Evolutionary conservation across 2,888 invertebrate species (phyloP).

Genomic region (Escarpia spicata): DNA sequence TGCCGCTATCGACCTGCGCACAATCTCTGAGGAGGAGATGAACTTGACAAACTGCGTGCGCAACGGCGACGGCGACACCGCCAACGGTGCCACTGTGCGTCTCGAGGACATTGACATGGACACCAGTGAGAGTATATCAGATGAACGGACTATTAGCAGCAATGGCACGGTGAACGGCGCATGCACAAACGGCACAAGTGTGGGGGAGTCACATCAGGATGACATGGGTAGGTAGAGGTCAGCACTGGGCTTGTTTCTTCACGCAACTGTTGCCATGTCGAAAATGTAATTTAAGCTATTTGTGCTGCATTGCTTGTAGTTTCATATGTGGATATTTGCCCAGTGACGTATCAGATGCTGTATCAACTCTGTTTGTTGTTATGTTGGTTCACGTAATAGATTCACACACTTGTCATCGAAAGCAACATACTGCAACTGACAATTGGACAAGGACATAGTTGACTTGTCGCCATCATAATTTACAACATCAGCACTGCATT

Average conservation of each 20-base stretch:
- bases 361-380: too few relatives aligned
- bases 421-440: too few relatives aligned
- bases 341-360: background rate
- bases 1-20: background rate
- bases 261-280: background rate
- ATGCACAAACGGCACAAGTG: conserved; percentile 50
- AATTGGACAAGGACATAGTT: too few relatives aligned
- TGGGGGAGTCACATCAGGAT: conserved; percentile 43
- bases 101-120: conserved; percentile 54
- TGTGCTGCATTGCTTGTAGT: background rate
- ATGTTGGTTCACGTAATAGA: too few relatives aligned
- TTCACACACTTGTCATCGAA: too few relatives aligned
- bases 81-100: conserved; percentile 20
- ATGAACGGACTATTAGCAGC: conserved; percentile 20
- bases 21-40: conserved; percentile 28
- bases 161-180: conserved; percentile 54
- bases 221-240: conserved; percentile 52
- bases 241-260: background rate
- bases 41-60: conserved; percentile 22
- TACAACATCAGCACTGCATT: background rate
- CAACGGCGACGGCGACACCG: background rate
- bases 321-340: background rate
- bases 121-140: conserved; percentile 37
- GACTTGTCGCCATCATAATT: too few relatives aligned
- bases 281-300: background rate